phyloP scores from a whole-genome alignment of 2,113 vertebrate species.

The Coracopsis vasa region DNA sequence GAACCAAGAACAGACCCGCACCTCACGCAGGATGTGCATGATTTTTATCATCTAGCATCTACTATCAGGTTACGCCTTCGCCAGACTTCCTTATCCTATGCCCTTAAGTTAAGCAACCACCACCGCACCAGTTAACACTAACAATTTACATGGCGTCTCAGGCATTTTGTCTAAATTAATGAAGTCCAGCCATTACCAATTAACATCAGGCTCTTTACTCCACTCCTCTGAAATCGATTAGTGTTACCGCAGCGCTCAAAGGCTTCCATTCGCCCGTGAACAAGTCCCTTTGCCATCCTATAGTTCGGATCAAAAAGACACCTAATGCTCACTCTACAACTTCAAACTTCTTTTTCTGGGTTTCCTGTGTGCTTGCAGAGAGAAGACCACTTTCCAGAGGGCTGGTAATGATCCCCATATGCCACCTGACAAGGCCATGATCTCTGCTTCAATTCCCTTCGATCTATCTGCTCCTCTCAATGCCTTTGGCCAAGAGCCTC shows the following conservation, averaged over 20 bases:
- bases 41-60: neutral
- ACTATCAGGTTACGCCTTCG: neutral
- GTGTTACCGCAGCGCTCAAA: neutral
- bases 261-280: neutral
- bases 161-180: neutral
- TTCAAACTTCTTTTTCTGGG: neutral
- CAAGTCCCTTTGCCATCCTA: neutral
- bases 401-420: neutral
- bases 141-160: neutral
- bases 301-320: neutral
- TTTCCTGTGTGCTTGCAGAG: neutral
- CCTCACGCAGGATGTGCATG: rapidly evolving
- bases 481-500: neutral
- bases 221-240: neutral
- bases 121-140: neutral
- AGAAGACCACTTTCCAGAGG: neutral
- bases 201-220: neutral
- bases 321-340: neutral
- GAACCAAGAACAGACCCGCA: neutral
- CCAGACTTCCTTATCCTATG: neutral
- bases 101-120: neutral
- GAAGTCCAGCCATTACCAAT: neutral
- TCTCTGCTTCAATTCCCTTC: neutral
- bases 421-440: neutral
- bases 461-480: neutral